These are phyloP conservation scores for Busseola fusca DNA, from an alignment of 2,888 invertebrate species.

Conservation along the genomic window DNA sequence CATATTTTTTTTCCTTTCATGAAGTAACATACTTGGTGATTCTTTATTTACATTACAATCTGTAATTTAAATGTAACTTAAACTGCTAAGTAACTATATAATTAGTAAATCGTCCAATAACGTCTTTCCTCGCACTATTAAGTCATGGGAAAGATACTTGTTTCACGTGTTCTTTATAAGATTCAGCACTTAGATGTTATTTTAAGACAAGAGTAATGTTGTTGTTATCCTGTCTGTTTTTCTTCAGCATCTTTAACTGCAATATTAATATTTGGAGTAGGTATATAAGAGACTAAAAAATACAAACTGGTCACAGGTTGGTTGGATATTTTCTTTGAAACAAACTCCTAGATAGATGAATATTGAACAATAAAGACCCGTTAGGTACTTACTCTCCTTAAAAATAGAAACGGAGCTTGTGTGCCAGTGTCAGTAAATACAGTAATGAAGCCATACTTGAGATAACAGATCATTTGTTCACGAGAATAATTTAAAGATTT, in stretches of 20 bases:
- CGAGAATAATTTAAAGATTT: conserved; percentile 19
- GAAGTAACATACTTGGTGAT: too few relatives aligned
- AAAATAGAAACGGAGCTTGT: conserved; percentile 13
- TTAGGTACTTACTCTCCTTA: not conserved
- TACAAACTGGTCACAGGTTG: not conserved
- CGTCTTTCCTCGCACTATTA: too few relatives aligned
- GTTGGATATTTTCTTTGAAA: not conserved
- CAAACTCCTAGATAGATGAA: conserved; percentile 8
- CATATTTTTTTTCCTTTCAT: too few relatives aligned
- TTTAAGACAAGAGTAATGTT: not conserved
- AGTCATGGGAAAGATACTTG: too few relatives aligned
- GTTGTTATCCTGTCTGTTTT: not conserved
- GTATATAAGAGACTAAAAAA: not conserved
- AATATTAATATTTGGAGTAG: not conserved
- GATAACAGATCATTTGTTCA: conserved; percentile 45
- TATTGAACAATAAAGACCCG: not conserved
- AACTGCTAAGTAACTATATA: too few relatives aligned
- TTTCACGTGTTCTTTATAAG: too few relatives aligned
- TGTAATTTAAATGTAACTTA: too few relatives aligned
- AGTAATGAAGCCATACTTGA: conserved; percentile 25
- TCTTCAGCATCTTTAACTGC: not conserved
- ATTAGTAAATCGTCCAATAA: too few relatives aligned
- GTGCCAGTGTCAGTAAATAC: conserved; percentile 25
- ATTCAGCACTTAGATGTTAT: too few relatives aligned
- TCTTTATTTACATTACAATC: too few relatives aligned